These are phyloP conservation scores for Patella pellucida DNA, from an alignment of 2,888 invertebrate species.

Conservation along the genomic window DNA sequence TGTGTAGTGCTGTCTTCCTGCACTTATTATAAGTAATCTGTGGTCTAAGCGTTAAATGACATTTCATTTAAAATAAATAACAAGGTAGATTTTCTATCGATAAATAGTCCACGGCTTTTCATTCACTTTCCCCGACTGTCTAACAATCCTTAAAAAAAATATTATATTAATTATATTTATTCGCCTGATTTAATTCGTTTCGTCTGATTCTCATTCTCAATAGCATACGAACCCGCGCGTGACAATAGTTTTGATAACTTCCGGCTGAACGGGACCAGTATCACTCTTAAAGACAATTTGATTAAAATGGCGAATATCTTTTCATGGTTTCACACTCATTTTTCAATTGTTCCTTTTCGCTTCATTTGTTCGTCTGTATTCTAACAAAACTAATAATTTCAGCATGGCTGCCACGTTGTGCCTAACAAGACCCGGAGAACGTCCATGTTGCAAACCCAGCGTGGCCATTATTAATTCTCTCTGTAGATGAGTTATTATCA, in stretches of 20 bases:
- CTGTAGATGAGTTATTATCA: slow-evolving; percentile 6
- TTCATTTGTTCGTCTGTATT: background rate
- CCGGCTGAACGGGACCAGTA: slow-evolving; percentile 7
- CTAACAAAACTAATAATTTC: slow-evolving; percentile 10
- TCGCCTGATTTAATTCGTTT: background rate
- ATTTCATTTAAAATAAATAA: too few species aligned
- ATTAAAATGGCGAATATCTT: slow-evolving; percentile 1
- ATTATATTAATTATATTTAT: slow-evolving; percentile 4
- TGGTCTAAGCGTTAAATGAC: too few species aligned
- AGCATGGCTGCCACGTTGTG: slow-evolving; percentile 1
- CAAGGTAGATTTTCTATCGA: too few species aligned
- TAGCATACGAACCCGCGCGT: background rate
- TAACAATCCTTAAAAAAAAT: too few species aligned
- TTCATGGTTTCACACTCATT: background rate
- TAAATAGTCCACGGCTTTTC: too few species aligned
- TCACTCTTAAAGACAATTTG: slow-evolving; percentile 5
- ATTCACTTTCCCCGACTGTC: too few species aligned
- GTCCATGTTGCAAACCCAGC: background rate
- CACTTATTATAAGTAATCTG: too few species aligned
- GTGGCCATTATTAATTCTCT: background rate
- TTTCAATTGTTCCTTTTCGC: slow-evolving; percentile 3
- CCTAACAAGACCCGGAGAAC: background rate
- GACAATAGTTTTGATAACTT: slow-evolving; percentile 10
- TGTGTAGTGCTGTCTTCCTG: too few species aligned
- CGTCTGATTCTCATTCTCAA: background rate